Conservation (phyloP, 2,797 vertebrate genomes). For the Spinus pinus region DNA sequence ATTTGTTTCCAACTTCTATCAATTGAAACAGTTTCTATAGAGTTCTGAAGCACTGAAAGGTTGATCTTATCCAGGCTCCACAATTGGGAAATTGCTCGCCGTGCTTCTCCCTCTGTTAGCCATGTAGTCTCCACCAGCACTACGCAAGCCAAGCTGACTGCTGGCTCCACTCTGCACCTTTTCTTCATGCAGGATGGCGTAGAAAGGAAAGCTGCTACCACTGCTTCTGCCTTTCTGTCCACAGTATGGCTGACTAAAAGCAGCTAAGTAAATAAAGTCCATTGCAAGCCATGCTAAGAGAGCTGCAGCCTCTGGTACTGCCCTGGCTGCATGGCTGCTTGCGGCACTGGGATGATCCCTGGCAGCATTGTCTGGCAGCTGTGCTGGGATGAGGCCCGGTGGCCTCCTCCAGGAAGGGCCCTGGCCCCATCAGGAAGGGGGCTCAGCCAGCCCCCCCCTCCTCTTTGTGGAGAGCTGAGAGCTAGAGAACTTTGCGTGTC, state of each 20-base stretch:
- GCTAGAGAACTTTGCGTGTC: rapidly evolving
- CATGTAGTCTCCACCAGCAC: neutral
- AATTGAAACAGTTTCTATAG: neutral
- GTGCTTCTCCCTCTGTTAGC: neutral
- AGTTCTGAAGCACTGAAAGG: neutral
- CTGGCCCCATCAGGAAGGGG: neutral
- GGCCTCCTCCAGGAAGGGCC: neutral
- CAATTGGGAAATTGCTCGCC: rapidly evolving
- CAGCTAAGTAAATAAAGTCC: neutral
- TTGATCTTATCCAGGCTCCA: neutral
- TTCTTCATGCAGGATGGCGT: rapidly evolving
- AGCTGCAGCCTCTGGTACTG: neutral
- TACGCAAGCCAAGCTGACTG: rapidly evolving
- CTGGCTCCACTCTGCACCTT: neutral
- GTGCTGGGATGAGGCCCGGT: rapidly evolving
- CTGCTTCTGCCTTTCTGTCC: neutral
- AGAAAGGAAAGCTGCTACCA: neutral
- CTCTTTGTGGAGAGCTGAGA: neutral
- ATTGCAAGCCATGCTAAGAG: neutral
- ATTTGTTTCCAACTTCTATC: neutral
- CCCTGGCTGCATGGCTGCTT: neutral
- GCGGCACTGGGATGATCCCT: rapidly evolving
- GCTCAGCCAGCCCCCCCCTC: too few species aligned
- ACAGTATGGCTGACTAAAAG: neutral
- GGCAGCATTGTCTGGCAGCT: neutral